Conservation (phyloP, 2,113 vertebrate species). For the Serilophus lunatus region DNA sequence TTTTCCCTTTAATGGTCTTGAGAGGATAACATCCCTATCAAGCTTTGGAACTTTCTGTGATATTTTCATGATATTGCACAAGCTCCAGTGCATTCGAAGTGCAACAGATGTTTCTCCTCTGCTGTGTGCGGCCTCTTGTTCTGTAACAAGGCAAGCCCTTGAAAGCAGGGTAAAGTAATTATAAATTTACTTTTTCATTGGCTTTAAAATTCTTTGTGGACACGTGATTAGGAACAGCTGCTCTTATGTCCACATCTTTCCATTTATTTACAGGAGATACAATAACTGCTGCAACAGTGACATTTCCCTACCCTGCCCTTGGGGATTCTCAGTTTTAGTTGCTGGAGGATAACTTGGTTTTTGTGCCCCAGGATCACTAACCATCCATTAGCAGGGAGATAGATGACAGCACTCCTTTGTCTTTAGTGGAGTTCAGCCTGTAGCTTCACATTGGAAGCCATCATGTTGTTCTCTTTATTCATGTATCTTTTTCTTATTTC, state of each 20-base stretch:
- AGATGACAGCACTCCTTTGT: not conserved
- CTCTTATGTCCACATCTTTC: not conserved
- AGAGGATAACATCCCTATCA: not conserved
- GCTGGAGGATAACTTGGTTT: not conserved
- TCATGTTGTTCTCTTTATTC: not conserved
- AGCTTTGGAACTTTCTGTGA: not conserved
- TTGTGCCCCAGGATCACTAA: not conserved
- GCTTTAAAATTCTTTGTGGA: not conserved
- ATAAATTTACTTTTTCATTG: not conserved
- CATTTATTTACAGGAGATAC: not conserved
- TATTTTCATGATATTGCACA: conserved; percentile 7
- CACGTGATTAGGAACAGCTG: not conserved
- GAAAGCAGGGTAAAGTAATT: not conserved
- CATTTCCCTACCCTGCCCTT: not conserved
- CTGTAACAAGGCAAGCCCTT: not conserved
- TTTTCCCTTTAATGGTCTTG: conserved; percentile 25
- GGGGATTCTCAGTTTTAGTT: not conserved
- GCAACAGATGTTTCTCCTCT: conserved; percentile 1
- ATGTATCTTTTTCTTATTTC: not conserved
- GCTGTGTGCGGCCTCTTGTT: not conserved
- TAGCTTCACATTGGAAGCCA: not conserved
- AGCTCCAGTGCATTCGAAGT: not conserved
- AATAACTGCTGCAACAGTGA: not conserved
- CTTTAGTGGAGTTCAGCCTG: not conserved
- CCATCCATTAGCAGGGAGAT: not conserved